Percentiles rank a stretch among this genome's conserved stretches.
Evolutionary conservation across 2,888 invertebrate species (phyloP).

Genomic region (Chamaedrilus cognettii): DNA sequence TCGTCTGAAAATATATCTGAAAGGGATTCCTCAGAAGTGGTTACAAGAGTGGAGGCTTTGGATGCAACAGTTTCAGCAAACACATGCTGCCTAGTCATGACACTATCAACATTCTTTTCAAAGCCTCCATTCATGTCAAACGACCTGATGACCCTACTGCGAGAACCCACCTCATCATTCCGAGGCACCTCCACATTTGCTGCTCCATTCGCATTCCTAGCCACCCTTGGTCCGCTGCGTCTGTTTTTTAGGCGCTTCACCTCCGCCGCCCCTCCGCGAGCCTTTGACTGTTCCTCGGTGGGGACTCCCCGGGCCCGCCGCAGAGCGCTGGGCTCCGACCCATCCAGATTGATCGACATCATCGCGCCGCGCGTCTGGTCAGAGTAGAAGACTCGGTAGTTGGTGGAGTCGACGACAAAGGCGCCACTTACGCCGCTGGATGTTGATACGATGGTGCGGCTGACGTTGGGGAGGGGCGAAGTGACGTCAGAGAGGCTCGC

Average conservation of each 20-base stretch:
- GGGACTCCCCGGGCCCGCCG: conserved; percentile 58
- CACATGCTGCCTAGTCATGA: no score
- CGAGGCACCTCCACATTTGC: no score
- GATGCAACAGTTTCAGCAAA: no score
- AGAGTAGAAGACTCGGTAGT: conserved; percentile 78
- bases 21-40: no score
- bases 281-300: no score
- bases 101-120: no score
- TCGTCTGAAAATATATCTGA: no score
- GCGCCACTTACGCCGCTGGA: conserved; percentile 71
- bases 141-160: background rate
- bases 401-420: conserved; percentile 80
- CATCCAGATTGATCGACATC: conserved; percentile 76
- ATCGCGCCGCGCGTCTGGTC: conserved; percentile 77
- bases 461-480: background rate
- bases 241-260: background rate
- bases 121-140: background rate
- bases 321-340: conserved; percentile 73
- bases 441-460: conserved; percentile 23
- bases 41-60: no score
- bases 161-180: no score
- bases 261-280: no score
- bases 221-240: no score
- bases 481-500: conserved; percentile 73
- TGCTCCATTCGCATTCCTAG: no score